Base-by-base conservation (phyloP, 2,888 invertebrate genomes). In the Nipponacmea schrenckii region DNA sequence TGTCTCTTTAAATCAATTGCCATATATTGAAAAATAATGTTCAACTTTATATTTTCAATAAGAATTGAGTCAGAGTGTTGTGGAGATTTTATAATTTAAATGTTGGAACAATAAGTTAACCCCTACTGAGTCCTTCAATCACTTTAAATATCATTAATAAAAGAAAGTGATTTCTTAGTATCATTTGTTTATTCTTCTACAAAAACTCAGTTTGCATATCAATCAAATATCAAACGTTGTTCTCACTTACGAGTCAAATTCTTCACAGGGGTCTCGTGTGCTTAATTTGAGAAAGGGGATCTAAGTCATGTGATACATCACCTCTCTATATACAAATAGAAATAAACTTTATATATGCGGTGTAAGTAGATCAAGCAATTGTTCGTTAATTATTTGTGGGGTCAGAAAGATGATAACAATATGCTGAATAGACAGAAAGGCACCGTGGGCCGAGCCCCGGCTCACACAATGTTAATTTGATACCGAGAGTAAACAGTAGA, bases 371-470 rank as follows among this genome's bases (percentile, higher is more conserved):
- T 56, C 56, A 56, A 56, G 56, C 56, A 66, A 48, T 68, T 64
- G 66, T 66, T 62, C 39, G 17, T 20, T 71, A 66, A 71, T 74
- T 74, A 71, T 69, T 48, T 39, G 48, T 65, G 68, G 67, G 68
- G 68, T 68, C 68, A 68, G 74, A 50, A 46, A 20, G 46, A 62
- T 63, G 64, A 62, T 44, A 27, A 62, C 31, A 71, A 56, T 56
- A 27, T 24, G 27, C 48, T 12, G 63, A 15, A 20, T 68, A 70
- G 74, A 74, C 74, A 71, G 69, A 15, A 17, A 70, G 74, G 74
- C 74, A 74, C 74, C 74, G 62, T 2, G 12, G 62, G 20, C 10
- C 45, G 62, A 50, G 44, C 46, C 65, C n/a, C 15, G 64, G 24
- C 56, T 56, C 56, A 12, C 56, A 12, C 56, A 2, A 2, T 7